Base-by-base conservation (phyloP, 2,113 vertebrate species). In the Fulmarus glacialis region DNA sequence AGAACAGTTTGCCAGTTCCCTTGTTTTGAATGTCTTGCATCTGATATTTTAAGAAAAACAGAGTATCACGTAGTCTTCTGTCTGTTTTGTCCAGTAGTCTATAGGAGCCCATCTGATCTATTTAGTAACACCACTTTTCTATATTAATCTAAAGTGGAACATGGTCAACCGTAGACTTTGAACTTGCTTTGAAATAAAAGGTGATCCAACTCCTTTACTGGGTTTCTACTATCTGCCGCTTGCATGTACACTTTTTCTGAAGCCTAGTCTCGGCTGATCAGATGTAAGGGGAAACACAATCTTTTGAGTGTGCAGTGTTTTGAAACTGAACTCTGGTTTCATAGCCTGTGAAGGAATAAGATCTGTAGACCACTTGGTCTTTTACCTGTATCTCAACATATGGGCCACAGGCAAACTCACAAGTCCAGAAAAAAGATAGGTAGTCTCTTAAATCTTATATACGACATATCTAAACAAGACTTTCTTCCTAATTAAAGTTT, bases 401-500 rank as follows among this genome's bases (percentile, higher is more conserved):
- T 3, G 17, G 29, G n/a, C 36, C 27, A 27, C 16, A 60, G 82
- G 45, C 50, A 89, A 20, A 11, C 50, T 92, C 15, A 6, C 27
- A 53, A 80, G 23, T 40, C 24, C 40, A 42, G 3, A 12, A 81
- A 29, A 75, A 86, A 58, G 42, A 27, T 13, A 75, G 90, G 34
- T 2, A 56, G 29, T 43, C 32, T 73, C 30, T 82, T 68, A 67
- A 87, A 66, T 36, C 29, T 48, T 58, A 47, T 43, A 12, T 29
- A 82, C 60, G 67, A 66, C 40, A 18, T 52, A 48, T 32, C 19
- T 95, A 60, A 91, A 68, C 0, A 27, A 68, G 84, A 89, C 1
- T 1, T 56, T 91, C 67, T 82, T 90, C 90, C 91, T 94, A 94
- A 93, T 91, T 91, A 63, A 86, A 87, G 8, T 63, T 91, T 86